phyloP scores from a whole-genome alignment of 2,888 invertebrate species.

The Pyrgus malvae region DNA sequence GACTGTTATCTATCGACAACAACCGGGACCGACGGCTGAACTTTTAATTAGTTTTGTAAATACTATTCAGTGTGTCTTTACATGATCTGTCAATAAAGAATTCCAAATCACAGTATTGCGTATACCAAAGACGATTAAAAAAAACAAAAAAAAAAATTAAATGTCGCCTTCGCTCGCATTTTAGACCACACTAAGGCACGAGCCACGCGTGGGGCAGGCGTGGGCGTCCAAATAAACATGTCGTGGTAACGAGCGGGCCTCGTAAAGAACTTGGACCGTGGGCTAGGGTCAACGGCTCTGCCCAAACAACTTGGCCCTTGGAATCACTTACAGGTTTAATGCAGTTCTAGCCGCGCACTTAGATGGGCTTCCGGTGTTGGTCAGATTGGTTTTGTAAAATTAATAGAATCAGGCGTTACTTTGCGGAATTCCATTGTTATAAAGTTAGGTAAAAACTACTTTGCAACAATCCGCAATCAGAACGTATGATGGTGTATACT shows the following conservation, averaged over 20 bases:
- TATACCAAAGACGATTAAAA: too few species aligned
- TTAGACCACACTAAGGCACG: slow-evolving; percentile 52
- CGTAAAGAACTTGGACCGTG: slow-evolving; percentile 55
- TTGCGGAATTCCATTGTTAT: too few species aligned
- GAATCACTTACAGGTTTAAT: slow-evolving; percentile 5
- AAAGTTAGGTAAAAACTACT: too few species aligned
- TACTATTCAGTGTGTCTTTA: too few species aligned
- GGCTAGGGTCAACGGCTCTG: slow-evolving; percentile 55
- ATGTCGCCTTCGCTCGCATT: slow-evolving; percentile 39
- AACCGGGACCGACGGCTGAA: too few species aligned
- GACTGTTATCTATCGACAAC: too few species aligned
- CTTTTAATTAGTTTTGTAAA: too few species aligned
- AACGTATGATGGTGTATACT: too few species aligned
- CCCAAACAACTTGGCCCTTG: slow-evolving; percentile 7
- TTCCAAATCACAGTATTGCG: too few species aligned
- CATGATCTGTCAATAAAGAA: too few species aligned
- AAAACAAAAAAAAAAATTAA: not conserved
- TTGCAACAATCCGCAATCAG: too few species aligned
- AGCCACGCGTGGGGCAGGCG: slow-evolving; percentile 68
- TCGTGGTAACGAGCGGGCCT: slow-evolving; percentile 54
- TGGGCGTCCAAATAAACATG: slow-evolving; percentile 74
- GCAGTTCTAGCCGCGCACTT: not conserved
- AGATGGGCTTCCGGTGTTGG: not conserved
- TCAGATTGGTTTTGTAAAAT: not conserved
- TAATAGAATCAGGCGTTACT: too few species aligned